Evolutionary conservation across 2,797 vertebrate species (phyloP).

Genomic region (Poecilia velifera): DNA sequence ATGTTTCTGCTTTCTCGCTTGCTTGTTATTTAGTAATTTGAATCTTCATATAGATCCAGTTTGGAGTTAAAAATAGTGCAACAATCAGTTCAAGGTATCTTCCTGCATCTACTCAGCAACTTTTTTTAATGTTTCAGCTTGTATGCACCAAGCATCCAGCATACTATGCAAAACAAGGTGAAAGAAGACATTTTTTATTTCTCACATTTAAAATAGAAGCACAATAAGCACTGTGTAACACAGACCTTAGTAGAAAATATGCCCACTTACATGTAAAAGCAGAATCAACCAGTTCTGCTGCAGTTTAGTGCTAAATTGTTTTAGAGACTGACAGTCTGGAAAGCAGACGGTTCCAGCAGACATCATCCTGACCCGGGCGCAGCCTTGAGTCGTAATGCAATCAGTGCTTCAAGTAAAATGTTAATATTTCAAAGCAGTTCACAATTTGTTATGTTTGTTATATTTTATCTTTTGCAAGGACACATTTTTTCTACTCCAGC

Average conservation of each 20-base stretch:
- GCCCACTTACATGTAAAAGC: slow-evolving; percentile 2
- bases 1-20: not conserved
- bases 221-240: slow-evolving; percentile 5
- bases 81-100: slow-evolving; percentile 6
- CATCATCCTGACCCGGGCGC: slow-evolving; percentile 5
- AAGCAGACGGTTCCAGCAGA: not conserved
- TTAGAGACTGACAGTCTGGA: not conserved
- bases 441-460: not conserved
- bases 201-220: slow-evolving; percentile 15
- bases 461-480: not conserved
- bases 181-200: not conserved
- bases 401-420: not conserved
- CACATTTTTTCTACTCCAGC: not conserved
- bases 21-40: not conserved
- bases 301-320: slow-evolving; percentile 21
- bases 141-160: slow-evolving; percentile 22
- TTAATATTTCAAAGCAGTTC: not conserved
- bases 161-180: not conserved
- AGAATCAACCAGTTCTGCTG: slow-evolving; percentile 13
- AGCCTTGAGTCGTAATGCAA: not conserved
- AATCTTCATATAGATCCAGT: not conserved
- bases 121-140: slow-evolving; percentile 33
- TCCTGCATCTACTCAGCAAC: slow-evolving; percentile 37
- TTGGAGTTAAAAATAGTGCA: not conserved
- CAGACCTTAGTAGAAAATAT: slow-evolving; percentile 24